A percentile compares a stretch with the other conserved stretches of the same genome.
These are phyloP conservation scores for Melanostigma gelatinosum DNA, from an alignment of 2,113 vertebrate species.

Conservation along the genomic window DNA sequence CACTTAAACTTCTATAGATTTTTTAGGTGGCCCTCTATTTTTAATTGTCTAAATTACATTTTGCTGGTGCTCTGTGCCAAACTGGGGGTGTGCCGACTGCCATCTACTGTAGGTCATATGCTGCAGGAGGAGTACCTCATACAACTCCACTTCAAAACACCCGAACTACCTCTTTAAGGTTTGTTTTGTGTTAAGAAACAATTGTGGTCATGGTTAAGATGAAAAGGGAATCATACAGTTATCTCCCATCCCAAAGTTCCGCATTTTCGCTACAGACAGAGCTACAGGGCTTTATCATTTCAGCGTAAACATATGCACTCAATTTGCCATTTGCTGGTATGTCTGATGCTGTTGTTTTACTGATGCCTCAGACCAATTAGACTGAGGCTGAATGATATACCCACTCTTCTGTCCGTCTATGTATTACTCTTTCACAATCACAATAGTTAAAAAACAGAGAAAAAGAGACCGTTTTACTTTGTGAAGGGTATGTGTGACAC, in stretches of 20 bases:
- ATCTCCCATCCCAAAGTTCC: background rate
- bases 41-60: no score
- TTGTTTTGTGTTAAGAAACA: background rate
- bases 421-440: background rate
- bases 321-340: background rate
- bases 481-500: slow-evolving; percentile 28
- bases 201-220: slow-evolving; percentile 1
- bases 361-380: background rate
- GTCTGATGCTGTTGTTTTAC: background rate
- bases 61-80: no score
- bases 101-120: no score
- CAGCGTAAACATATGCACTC: background rate
- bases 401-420: background rate
- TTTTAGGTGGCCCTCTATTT: no score
- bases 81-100: no score
- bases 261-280: background rate
- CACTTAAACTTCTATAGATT: no score
- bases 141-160: no score
- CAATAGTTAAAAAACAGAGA: background rate
- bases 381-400: background rate
- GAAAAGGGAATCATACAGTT: background rate
- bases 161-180: background rate
- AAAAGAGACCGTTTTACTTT: background rate
- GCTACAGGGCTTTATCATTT: background rate
- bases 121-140: no score